Evolutionary conservation across 2,888 invertebrate species (phyloP).

Genomic region (Torymus aiolomorphi): DNA sequence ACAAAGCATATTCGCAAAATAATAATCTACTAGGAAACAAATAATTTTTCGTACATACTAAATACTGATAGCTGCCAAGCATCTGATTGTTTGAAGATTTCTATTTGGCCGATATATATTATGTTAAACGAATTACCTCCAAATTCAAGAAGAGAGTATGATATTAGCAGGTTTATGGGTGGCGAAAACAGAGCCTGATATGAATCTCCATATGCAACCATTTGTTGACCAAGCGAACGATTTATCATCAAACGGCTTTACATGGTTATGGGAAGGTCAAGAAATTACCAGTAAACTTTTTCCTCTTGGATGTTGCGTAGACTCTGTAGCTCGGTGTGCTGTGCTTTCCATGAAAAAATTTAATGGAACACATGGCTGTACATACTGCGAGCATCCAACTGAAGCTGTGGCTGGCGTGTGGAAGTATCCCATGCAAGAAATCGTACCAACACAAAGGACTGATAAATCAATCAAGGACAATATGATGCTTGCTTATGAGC

Average conservation of each 20-base stretch:
- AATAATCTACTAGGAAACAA: too few species aligned
- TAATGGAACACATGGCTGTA: conserved; percentile 55
- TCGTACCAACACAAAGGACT: neutral
- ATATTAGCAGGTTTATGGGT: neutral
- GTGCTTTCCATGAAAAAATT: conserved; percentile 54
- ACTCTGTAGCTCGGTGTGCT: too few species aligned
- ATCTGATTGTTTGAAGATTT: too few species aligned
- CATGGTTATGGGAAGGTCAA: conserved; percentile 24
- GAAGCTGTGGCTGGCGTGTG: neutral
- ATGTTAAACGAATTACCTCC: too few species aligned
- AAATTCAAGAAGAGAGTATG: conserved; percentile 7
- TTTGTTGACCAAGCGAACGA: conserved; percentile 55
- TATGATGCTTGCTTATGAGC: neutral
- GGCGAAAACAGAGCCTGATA: conserved; percentile 2
- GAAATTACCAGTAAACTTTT: too few species aligned
- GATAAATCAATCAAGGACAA: neutral
- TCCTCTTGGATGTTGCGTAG: too few species aligned
- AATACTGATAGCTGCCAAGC: too few species aligned
- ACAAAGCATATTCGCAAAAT: too few species aligned
- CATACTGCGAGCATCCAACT: conserved; percentile 45
- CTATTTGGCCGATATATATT: too few species aligned
- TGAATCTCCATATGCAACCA: conserved; percentile 38
- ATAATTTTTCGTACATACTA: too few species aligned
- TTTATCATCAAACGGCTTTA: conserved; percentile 45
- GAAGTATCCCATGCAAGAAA: conserved; percentile 3